A percentile compares a stretch with the other conserved stretches of the same genome.
Conservation (phyloP, 2,888 invertebrate genomes). For the Cephus sareptanus region DNA sequence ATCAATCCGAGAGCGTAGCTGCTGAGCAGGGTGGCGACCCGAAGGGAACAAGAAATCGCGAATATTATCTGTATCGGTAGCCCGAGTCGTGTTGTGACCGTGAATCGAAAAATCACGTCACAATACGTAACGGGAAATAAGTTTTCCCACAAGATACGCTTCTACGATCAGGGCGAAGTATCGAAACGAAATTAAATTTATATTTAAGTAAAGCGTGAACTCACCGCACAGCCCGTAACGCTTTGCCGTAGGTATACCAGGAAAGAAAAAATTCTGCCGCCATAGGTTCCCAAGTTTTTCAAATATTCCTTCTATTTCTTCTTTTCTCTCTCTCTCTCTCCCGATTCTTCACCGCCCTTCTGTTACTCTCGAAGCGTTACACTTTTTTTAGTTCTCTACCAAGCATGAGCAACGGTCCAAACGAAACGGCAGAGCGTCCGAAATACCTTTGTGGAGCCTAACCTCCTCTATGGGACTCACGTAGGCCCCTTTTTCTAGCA, state of each 20-base stretch:
- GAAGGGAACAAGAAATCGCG: too few species aligned
- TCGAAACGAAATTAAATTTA: constrained; percentile 7
- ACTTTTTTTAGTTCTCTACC: neutral
- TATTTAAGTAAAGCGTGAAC: constrained; percentile 9
- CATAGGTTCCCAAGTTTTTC: neutral
- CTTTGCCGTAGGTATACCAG: neutral
- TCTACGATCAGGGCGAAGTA: neutral
- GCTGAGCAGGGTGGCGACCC: too few species aligned
- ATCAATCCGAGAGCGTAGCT: too few species aligned
- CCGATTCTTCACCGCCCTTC: too few species aligned
- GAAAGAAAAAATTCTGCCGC: neutral
- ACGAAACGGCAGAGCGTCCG: neutral
- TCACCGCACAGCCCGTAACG: neutral
- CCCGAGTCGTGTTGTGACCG: too few species aligned
- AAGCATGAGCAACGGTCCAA: neutral
- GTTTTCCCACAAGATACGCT: neutral
- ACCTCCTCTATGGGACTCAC: neutral
- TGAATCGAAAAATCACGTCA: too few species aligned
- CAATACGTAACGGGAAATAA: neutral
- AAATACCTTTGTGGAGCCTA: neutral
- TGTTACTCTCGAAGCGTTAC: neutral
- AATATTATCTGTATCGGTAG: too few species aligned
- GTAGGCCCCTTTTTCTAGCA: neutral
- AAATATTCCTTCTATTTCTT: neutral
- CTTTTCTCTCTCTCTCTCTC: too few species aligned